Base-by-base conservation (phyloP, 2,113 vertebrate species). In the Rallus limicola region DNA sequence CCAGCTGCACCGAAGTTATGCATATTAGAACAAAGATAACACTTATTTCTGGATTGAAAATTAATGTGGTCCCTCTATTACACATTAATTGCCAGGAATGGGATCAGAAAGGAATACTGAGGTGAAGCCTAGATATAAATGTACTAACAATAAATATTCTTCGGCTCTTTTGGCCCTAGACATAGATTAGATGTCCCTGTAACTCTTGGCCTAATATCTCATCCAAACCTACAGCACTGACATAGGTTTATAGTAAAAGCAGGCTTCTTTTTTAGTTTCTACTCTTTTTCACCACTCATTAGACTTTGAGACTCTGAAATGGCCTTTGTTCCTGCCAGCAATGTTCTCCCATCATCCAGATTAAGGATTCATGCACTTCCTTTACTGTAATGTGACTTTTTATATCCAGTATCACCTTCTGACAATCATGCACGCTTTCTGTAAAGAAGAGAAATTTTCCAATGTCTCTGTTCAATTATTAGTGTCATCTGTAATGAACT, bases 401-500 rank as follows among this genome's bases (percentile, higher is more conserved):
- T 65, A 82, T 81, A 86, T 36, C 69, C 60, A 59, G 71, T 69
- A 80, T 89, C 93, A 95, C 60, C 50, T 60, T 69, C 83, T 95
- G 65, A 59, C 56, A 84, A 63, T 63, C 17, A 3, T 79, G 79
- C 46, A 72, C 17, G 38, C 74, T 95, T 71, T 50, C 58, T 53
- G 52, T 55, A 75, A 71, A 96, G 55, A 82, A 40, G 23, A 67
- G 24, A 69, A 90, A 95, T 96, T 97, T 97, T 88, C 93, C 89
- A 67, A 70, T 38, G 75, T 94, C 91, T 92, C 33, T 52, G 36
- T 91, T 89, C 96, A 97, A 97, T 96, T 95, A 96, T 96, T 88
- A 16, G 93, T 93, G 86, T 89, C 90, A 94, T 86, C 64, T 96
- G 86, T 96, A 98, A 97, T 92, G 87, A 97, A 97, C 92, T 95